Base-by-base conservation (phyloP, 1,140 invertebrate genomes). In the Apis florea region DNA sequence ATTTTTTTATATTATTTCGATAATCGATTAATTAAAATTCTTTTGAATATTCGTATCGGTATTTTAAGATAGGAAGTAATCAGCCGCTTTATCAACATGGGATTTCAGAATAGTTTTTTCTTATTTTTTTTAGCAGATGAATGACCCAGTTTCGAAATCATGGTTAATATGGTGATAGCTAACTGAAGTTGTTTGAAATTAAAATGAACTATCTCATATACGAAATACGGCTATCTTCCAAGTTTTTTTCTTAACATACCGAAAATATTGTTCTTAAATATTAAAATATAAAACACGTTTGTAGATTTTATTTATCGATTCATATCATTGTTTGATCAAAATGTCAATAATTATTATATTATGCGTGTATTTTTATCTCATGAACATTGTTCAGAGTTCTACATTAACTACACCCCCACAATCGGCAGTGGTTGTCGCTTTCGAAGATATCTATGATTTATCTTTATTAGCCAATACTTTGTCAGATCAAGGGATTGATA, bases 391-490 rank as follows among this genome's bases (percentile, higher is more conserved):
- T 17, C 79, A 76, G 40, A 83, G 88, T 31, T 93, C 92, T 1
- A 89, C 64, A 21, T 77, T 93, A 26, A 49, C 78, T 6, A 75
- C 81, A 77, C 92, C 93, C 11, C 90, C 91, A 61, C 82, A 90
- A 79, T 91, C 89, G 13, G 93, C 91, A 31, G 47, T 93, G 19
- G 83, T 93, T 19, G 70, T 93, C n/a, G 91, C 91, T 8, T 93
- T 93, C 71, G 93, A 93, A 26, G 90, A 91, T 64, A 79, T 86
- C 2, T 92, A 93, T 64, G 93, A 93, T 61, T 51, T 93, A n/a
- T 93, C 93, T 1, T 84, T 93, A 31, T 72, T 93, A 5, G 92
- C 93, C 12, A 91, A 93, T 66, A 93, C 93, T 21, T 73, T 93
- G 0, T 93, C 92, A 0, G 92, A 92, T 82, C 84, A 92, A 54